Evolutionary conservation across 2,888 invertebrate genomes (phyloP), one percentile per base, ranked within the genome.

Genomic region (Nymphalis polychloros): DNA sequence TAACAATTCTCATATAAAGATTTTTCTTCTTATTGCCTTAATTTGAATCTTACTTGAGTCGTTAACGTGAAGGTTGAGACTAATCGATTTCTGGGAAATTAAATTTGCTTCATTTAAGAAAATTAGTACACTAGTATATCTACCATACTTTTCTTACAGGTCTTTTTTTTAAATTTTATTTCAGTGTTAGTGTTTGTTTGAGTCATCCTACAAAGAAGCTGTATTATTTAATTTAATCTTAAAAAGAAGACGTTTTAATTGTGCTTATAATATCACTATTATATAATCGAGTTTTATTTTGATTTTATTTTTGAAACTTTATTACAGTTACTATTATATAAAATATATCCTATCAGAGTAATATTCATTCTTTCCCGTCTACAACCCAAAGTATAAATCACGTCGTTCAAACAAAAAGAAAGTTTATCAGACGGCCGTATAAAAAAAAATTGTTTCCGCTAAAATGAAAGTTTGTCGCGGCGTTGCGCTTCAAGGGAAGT

Each of bases 11-110:
- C 57, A 70, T 61, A 66, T 62, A 66, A 72, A 70, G 64, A 57
- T 41, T 41, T 68, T 60, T 67, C 65, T 65, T 62, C 67, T 72
- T 70, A 69, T 59, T 53, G 66, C 65, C 66, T 59, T 67, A 72
- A 67, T n/a, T n/a, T n/a, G n/a, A n/a, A n/a, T n/a, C n/a, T n/a
- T n/a, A n/a, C 64, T 72, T 64, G 46, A 59, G 65, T 71, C 71
- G 68, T 67, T 65, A 72, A 72, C 57, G 69, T 61, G 63, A 69
- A 49, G 67, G 59, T 64, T 68, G 64, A 64, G 59, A 19, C 62
- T 67, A 72, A 72, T 67, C 68, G 68, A 72, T 64, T 64, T 23
- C 65, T 31, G 49, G 64, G 48, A 49, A 57, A 35, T 59, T 8
- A 59, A 69, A 62, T 69, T 61, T 20, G 53, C n/a, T 61, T 59